Conservation (phyloP, 1,140 invertebrate genomes). For the Charaxes varanes region DNA sequence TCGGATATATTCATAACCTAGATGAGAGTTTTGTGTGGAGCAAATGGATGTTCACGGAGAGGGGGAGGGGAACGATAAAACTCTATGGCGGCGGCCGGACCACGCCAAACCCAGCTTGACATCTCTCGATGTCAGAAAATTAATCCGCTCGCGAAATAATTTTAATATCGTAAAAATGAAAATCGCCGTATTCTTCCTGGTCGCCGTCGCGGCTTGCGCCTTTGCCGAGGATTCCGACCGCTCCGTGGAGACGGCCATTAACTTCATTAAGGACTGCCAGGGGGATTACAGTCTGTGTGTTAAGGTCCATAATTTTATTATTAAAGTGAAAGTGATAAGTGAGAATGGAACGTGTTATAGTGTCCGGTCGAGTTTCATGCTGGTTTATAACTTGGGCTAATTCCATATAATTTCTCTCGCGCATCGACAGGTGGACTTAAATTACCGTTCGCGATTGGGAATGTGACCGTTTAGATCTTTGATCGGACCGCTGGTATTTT, state of each 20-base stretch:
- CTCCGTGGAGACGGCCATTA: conserved; percentile 51
- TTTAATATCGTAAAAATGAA: conserved; percentile 47
- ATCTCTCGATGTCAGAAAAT: conserved; percentile 58
- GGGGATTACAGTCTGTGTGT: conserved; percentile 59
- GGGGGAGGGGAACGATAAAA: conserved; percentile 60
- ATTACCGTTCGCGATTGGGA: conserved; percentile 12
- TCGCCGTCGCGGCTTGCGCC: conserved; percentile 38
- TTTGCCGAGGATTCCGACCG: conserved; percentile 49
- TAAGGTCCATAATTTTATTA: conserved; percentile 61
- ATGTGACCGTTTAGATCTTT: conserved; percentile 2
- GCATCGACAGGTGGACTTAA: conserved; percentile 21
- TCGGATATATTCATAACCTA: conserved; percentile 50
- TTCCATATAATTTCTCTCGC: conserved; percentile 24
- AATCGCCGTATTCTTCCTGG: conserved; percentile 31
- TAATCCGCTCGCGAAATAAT: conserved; percentile 12
- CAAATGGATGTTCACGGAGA: conserved; percentile 35
- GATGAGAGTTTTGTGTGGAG: conserved; percentile 42
- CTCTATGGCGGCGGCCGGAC: conserved; percentile 41
- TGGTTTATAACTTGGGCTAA: conserved; percentile 18
- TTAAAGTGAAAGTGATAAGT: conserved; percentile 59
- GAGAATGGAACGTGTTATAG: conserved; percentile 33
- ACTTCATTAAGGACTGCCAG: conserved; percentile 60
- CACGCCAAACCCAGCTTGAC: conserved; percentile 57
- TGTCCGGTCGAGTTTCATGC: conserved; percentile 23
- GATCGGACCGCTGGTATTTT: neutral